phyloP scores from a whole-genome alignment of 2,113 vertebrate genomes.

The Spermophilus dauricus region DNA sequence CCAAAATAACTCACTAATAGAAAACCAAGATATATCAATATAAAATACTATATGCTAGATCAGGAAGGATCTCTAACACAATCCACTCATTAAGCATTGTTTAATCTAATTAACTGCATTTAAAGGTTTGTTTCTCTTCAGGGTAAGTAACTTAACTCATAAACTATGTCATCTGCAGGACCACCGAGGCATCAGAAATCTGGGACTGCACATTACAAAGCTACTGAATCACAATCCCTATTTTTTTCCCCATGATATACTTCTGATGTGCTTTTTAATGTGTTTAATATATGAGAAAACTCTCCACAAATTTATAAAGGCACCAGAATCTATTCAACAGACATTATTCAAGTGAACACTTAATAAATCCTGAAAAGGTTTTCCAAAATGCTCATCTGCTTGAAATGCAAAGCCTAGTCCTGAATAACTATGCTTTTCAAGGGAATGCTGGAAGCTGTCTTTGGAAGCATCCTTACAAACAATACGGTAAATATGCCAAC shows the following conservation, averaged over 20 bases:
- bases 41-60: not conserved
- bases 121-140: slow-evolving; percentile 19
- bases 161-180: not conserved
- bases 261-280: slow-evolving; percentile 11
- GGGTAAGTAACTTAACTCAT: slow-evolving; percentile 11
- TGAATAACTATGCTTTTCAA: slow-evolving; percentile 49
- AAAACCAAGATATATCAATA: slow-evolving; percentile 10
- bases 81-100: not conserved
- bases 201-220: not conserved
- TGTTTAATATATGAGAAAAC: not conserved
- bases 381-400: slow-evolving; percentile 24
- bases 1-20: not conserved
- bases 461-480: slow-evolving; percentile 57
- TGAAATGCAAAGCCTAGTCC: not conserved
- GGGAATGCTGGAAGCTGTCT: not conserved
- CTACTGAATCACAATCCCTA: not conserved
- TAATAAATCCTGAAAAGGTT: slow-evolving; percentile 44
- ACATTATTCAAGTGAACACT: slow-evolving; percentile 32
- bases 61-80: not conserved
- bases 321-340: slow-evolving; percentile 26
- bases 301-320: slow-evolving; percentile 34
- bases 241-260: not conserved
- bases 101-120: slow-evolving; percentile 25
- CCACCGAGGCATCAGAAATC: not conserved
- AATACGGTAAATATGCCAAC: slow-evolving; percentile 61